A percentile compares a stretch with the other conserved stretches of the same genome.
Evolutionary conservation across 2,113 vertebrate genomes (phyloP).

Genomic region (Platycercus adscitus): DNA sequence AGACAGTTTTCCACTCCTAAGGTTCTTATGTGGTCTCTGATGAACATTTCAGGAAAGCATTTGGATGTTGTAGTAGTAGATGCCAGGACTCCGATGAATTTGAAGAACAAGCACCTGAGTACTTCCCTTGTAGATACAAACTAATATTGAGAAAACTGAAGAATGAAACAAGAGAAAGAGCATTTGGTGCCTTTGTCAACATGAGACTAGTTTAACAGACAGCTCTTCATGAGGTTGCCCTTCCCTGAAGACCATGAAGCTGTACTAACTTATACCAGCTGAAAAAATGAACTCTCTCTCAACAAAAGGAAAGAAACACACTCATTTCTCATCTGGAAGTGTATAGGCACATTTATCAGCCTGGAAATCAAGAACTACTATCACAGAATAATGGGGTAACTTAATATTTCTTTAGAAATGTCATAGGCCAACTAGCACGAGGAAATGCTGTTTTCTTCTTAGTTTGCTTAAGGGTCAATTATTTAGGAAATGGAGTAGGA

Average conservation of each 20-base stretch:
- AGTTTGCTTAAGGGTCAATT: background rate
- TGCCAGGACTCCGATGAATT: background rate
- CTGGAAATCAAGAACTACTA: background rate
- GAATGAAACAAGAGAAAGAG: background rate
- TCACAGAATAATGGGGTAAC: background rate
- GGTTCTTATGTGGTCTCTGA: background rate
- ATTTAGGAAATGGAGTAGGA: background rate
- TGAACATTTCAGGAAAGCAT: background rate
- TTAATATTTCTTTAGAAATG: background rate
- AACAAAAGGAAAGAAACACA: background rate
- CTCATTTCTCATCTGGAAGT: background rate
- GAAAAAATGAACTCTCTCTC: background rate
- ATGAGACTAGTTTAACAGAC: background rate
- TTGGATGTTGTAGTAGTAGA: background rate
- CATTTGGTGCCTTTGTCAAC: background rate
- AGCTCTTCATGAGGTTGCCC: background rate
- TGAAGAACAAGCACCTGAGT: background rate
- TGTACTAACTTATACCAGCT: background rate
- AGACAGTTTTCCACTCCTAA: constrained; percentile 11
- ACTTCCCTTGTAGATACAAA: background rate
- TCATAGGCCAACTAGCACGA: background rate
- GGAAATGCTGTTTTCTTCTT: background rate
- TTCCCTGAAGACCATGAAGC: background rate
- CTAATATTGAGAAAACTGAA: background rate
- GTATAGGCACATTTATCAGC: background rate